Percentiles rank a stretch among this genome's conserved stretches.
Evolutionary conservation across 2,113 vertebrate genomes (phyloP).

Genomic region (Sceloporus tristichus): DNA sequence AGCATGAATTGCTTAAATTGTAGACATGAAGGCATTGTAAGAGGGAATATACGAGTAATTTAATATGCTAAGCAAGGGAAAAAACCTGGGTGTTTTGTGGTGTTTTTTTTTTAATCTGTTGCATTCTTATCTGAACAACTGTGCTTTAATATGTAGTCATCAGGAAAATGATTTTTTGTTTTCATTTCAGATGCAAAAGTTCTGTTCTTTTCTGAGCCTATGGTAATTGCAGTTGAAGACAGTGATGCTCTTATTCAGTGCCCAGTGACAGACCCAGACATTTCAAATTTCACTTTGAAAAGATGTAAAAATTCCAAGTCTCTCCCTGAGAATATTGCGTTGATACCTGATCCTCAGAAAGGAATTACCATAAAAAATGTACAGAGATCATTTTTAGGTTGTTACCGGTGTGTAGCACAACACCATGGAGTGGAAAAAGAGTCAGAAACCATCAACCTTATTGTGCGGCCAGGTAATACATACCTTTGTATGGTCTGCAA

Average conservation of each 20-base stretch:
- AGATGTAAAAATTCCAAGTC: conserved; percentile 74
- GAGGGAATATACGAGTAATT: too few species aligned
- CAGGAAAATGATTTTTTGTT: conserved; percentile 6
- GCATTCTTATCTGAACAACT: neutral
- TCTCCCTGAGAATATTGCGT: conserved; percentile 80
- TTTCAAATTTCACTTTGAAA: conserved; percentile 82
- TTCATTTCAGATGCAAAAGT: conserved; percentile 84
- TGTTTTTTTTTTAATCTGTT: neutral
- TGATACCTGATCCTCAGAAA: conserved; percentile 81
- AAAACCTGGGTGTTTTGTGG: too few species aligned
- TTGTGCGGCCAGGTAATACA: conserved; percentile 81
- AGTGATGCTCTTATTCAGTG: conserved; percentile 84
- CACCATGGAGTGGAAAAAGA: conserved; percentile 65
- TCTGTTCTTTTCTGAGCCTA: conserved; percentile 84
- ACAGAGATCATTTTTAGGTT: conserved; percentile 84
- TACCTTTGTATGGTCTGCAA: neutral
- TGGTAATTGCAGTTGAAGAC: conserved; percentile 81
- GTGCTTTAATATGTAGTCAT: neutral
- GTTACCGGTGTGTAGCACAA: conserved; percentile 86
- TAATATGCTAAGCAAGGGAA: neutral
- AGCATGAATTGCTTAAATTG: neutral
- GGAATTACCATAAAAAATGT: conserved; percentile 84
- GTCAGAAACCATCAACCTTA: conserved; percentile 70
- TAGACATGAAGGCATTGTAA: neutral
- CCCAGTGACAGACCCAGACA: conserved; percentile 87